Conservation (phyloP, 2,888 invertebrate genomes). For the Lithodes maja region DNA sequence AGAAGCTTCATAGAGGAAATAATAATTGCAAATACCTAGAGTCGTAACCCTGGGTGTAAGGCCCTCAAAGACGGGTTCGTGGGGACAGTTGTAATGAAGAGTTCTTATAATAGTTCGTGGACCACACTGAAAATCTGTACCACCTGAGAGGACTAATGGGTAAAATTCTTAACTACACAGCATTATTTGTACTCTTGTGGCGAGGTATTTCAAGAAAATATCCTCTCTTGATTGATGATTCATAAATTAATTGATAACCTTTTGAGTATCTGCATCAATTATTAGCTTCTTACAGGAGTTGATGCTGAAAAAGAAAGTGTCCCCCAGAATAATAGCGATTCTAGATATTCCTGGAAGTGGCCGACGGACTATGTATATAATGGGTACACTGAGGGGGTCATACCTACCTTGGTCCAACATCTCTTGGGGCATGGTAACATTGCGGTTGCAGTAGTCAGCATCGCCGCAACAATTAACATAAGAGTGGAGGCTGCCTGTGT, state of each 20-base stretch:
- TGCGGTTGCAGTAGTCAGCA: slow-evolving; percentile 57
- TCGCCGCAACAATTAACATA: slow-evolving; percentile 60
- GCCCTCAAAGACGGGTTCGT: slow-evolving; percentile 9
- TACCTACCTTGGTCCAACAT: slow-evolving; percentile 43
- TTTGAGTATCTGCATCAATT: neutral
- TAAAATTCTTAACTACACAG: no score
- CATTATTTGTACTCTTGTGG: no score
- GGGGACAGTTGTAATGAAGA: slow-evolving; percentile 43
- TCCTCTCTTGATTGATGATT: no score
- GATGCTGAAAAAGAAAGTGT: neutral
- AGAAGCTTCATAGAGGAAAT: slow-evolving; percentile 10
- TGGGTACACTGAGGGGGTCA: slow-evolving; percentile 46
- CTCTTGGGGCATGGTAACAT: slow-evolving; percentile 43
- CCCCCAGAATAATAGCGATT: neutral
- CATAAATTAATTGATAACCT: no score
- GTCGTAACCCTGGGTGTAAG: neutral
- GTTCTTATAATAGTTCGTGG: neutral
- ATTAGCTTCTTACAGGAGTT: neutral
- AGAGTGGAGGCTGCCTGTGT: slow-evolving; percentile 39
- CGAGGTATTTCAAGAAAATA: no score
- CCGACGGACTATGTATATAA: neutral
- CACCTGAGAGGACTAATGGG: no score
- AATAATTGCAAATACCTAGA: neutral
- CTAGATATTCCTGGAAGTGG: neutral
- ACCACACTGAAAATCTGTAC: no score